These are phyloP conservation scores for Prunella strophiata DNA, from an alignment of 2,797 vertebrate species.

Conservation along the genomic window DNA sequence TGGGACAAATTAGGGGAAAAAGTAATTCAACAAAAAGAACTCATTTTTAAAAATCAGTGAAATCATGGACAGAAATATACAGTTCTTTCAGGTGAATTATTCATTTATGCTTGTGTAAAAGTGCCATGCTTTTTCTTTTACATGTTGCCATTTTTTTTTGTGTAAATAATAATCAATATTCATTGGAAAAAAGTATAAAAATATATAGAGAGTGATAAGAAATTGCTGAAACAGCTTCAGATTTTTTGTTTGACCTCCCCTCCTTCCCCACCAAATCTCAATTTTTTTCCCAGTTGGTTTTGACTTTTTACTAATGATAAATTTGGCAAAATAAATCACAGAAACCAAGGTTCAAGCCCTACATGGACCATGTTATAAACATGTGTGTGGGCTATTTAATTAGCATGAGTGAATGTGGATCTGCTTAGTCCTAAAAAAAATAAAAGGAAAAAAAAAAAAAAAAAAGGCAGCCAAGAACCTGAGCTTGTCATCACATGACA, in stretches of 20 bases:
- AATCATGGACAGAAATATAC: background rate
- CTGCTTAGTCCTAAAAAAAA: background rate
- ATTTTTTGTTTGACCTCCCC: background rate
- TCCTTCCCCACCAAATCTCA: rapidly evolving
- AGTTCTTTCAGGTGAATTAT: background rate
- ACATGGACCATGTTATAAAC: background rate
- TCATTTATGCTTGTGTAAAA: background rate
- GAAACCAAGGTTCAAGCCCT: background rate
- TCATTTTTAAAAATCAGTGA: background rate
- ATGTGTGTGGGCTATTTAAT: background rate
- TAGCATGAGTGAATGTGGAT: background rate
- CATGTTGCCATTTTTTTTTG: background rate
- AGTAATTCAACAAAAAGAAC: background rate
- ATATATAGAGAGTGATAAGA: background rate
- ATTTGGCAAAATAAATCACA: background rate
- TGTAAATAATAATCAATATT: background rate
- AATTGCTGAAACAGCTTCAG: background rate
- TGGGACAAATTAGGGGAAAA: background rate
- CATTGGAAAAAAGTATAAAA: background rate
- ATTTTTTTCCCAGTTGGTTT: background rate
- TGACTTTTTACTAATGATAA: background rate
- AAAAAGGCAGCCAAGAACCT: background rate
- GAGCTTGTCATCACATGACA: background rate
- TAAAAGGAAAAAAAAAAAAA: background rate
- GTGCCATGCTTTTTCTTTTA: background rate